phyloP scores from a whole-genome alignment of 2,888 invertebrate species.

The Plemyria rubiginata region DNA sequence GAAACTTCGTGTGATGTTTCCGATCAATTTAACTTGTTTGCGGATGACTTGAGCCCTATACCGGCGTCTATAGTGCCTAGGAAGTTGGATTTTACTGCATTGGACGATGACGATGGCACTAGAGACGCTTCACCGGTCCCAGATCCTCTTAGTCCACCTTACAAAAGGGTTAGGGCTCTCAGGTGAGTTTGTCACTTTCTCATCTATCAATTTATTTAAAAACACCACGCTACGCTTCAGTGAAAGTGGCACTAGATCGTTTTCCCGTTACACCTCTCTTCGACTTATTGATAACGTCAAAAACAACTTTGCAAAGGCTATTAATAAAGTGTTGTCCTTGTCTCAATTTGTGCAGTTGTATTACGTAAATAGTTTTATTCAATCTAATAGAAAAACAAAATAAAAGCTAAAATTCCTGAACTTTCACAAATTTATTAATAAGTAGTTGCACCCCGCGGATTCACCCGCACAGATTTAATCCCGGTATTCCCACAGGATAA shows the following conservation, averaged over 20 bases:
- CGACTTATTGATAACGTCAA: not conserved
- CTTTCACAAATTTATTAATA: no score
- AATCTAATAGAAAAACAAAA: no score
- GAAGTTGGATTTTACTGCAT: conserved; percentile 83
- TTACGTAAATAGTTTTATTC: not conserved
- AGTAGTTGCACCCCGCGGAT: no score
- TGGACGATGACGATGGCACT: conserved; percentile 77
- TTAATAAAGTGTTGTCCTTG: no score
- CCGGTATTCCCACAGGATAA: no score
- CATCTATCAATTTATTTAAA: conserved; percentile 32
- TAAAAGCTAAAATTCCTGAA: no score
- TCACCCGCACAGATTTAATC: no score
- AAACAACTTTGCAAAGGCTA: conserved; percentile 2
- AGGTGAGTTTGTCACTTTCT: conserved; percentile 65
- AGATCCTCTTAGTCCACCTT: conserved; percentile 80
- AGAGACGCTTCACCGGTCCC: conserved; percentile 64
- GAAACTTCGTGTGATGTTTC: conserved; percentile 87
- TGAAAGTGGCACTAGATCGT: not conserved
- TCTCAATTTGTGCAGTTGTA: not conserved
- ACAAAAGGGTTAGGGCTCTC: conserved; percentile 85
- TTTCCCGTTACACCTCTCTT: not conserved
- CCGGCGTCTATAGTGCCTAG: conserved; percentile 82
- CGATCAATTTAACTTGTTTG: conserved; percentile 85
- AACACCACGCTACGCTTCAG: conserved; percentile 53
- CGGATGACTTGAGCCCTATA: conserved; percentile 85